These are phyloP conservation scores for Temnothorax unifasciatus DNA, from an alignment of 2,888 invertebrate species.

Conservation along the genomic window DNA sequence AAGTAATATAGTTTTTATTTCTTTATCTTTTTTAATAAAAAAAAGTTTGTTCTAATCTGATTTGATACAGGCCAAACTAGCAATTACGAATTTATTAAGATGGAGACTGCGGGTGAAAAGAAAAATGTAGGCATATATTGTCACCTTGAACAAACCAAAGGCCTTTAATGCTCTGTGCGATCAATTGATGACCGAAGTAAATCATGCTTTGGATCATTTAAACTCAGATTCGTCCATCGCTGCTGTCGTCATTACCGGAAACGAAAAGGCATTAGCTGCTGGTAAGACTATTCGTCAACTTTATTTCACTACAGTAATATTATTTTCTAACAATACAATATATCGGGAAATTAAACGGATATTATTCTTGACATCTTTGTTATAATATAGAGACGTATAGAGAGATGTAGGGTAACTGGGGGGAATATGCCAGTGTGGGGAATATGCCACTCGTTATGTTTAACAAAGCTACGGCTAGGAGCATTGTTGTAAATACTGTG, in stretches of 20 bases:
- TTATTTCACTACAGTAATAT: neutral
- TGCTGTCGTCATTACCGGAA: conserved; percentile 97
- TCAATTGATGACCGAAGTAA: conserved; percentile 94
- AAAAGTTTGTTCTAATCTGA: neutral
- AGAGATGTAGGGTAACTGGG: too few relatives aligned
- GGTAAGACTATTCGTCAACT: conserved; percentile 77
- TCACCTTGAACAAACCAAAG: conserved; percentile 97
- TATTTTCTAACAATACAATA: neutral
- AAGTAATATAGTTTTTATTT: neutral
- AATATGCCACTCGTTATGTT: too few relatives aligned
- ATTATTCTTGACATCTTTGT: neutral
- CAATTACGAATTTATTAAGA: conserved; percentile 92
- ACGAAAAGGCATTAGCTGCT: conserved; percentile 91
- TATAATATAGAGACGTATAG: neutral
- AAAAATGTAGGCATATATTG: conserved; percentile 96
- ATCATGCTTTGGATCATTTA: conserved; percentile 90
- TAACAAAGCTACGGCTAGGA: too few relatives aligned
- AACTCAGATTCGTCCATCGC: conserved; percentile 92
- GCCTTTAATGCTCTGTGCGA: conserved; percentile 98
- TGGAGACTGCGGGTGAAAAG: conserved; percentile 93
- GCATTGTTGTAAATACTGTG: too few relatives aligned
- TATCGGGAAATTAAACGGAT: neutral
- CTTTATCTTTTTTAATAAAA: neutral
- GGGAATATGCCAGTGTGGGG: too few relatives aligned
- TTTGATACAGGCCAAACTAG: conserved; percentile 83